Evolutionary conservation across 1,140 invertebrate genomes (phyloP).

Genomic region (Halictus rubicundus): DNA sequence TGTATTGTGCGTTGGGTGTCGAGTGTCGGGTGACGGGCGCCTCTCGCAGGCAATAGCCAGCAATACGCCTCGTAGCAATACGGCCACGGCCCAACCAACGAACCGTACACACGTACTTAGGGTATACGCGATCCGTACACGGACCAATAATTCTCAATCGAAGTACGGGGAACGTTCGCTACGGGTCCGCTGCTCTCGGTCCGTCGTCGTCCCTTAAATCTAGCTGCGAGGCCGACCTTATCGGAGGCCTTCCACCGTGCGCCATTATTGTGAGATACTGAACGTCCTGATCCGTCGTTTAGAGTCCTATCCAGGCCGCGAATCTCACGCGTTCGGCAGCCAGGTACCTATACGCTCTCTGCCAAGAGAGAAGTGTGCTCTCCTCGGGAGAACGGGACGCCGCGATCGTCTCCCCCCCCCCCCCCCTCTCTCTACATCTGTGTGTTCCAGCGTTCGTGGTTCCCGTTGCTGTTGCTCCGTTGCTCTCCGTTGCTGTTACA

Average conservation of each 20-base stretch:
- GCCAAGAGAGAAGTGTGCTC: neutral
- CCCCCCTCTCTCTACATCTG: no score
- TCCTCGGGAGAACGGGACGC: neutral
- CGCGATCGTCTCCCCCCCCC: neutral
- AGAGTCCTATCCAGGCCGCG: conserved; percentile 52
- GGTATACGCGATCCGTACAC: conserved; percentile 4
- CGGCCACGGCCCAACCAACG: neutral
- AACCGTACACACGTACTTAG: no score
- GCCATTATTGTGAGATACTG: conserved; percentile 66
- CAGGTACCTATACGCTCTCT: conserved; percentile 7
- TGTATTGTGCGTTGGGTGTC: neutral
- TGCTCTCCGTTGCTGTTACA: no score
- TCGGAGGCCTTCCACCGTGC: conserved; percentile 59
- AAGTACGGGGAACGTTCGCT: conserved; percentile 29
- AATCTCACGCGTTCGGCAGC: conserved; percentile 59
- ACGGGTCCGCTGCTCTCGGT: conserved; percentile 13
- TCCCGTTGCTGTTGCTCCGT: no score
- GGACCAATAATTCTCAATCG: conserved; percentile 63
- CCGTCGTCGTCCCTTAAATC: conserved; percentile 59
- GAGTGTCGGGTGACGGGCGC: no score
- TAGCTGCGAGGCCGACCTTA: conserved; percentile 58
- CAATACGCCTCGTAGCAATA: neutral
- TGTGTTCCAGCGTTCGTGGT: conserved; percentile 22
- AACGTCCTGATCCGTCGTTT: conserved; percentile 63
- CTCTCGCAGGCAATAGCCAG: no score